Conservation (phyloP, 2,888 invertebrate species). For the Hirtodrosophila duncani region DNA sequence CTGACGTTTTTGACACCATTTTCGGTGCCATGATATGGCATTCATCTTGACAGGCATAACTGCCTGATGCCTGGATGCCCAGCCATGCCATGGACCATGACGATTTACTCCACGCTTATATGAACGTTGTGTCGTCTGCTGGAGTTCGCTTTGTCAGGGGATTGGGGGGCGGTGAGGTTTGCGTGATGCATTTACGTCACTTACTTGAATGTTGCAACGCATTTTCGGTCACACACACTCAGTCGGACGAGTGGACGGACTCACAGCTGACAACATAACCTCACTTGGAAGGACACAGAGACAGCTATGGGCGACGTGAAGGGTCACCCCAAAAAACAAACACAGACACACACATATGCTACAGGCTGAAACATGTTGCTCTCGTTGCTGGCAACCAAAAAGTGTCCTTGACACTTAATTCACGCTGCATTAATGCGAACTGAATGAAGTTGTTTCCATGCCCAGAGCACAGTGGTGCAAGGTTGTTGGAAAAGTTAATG, state of each 20-base stretch:
- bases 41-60: conserved; percentile 75
- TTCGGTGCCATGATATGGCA: conserved; percentile 73
- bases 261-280: conserved; percentile 34
- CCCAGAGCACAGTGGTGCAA: conserved; percentile 43
- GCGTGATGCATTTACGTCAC: conserved; percentile 69
- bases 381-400: conserved; percentile 57
- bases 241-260: conserved; percentile 4
- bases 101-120: conserved; percentile 48
- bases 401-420: conserved; percentile 74
- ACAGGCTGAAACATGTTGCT: conserved; percentile 63
- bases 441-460: conserved; percentile 65
- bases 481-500: neutral
- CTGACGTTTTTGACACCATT: conserved; percentile 71
- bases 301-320: too few species aligned
- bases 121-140: neutral
- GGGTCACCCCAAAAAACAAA: conserved; percentile 10
- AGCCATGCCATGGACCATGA: conserved; percentile 16
- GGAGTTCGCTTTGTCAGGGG: conserved; percentile 25
- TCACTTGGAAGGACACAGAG: conserved; percentile 42
- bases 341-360: conserved; percentile 17
- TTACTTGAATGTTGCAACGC: conserved; percentile 72
- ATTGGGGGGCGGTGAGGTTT: too few species aligned
- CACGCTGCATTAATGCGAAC: conserved; percentile 71
- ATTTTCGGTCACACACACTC: conserved; percentile 49
- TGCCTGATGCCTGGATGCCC: conserved; percentile 47